A percentile compares a stretch with the other conserved stretches of the same genome.
Evolutionary conservation across 1,140 invertebrate species (phyloP).

Genomic region (Ctenoplectra terminalis): DNA sequence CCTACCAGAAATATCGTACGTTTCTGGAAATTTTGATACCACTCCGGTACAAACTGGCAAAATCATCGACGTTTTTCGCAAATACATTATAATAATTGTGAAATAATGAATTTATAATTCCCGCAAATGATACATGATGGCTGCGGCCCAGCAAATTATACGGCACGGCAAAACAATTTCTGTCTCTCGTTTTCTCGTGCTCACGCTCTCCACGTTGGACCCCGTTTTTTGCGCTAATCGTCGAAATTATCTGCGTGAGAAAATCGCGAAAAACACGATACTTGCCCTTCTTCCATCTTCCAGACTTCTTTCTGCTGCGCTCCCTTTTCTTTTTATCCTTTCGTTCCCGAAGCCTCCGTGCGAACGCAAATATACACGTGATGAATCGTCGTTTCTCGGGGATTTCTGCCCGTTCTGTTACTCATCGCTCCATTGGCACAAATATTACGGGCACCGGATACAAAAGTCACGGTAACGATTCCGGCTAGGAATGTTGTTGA

Average conservation of each 20-base stretch:
- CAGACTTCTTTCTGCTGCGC: conserved; percentile 34
- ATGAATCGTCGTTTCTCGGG: conserved; percentile 69
- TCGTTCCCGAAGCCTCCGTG: conserved; percentile 41
- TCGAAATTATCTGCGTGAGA: conserved; percentile 77
- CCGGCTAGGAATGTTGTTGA: conserved; percentile 56
- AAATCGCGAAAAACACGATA: conserved; percentile 73
- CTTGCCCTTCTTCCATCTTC: conserved; percentile 36
- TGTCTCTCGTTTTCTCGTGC: conserved; percentile 71
- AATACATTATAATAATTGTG: conserved; percentile 81
- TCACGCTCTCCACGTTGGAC: conserved; percentile 43
- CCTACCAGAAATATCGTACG: background rate
- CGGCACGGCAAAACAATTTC: conserved; percentile 77
- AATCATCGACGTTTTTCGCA: conserved; percentile 75
- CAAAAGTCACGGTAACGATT: conserved; percentile 62
- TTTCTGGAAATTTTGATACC: background rate
- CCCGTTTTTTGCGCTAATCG: conserved; percentile 70
- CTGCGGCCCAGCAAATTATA: conserved; percentile 78
- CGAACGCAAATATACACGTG: conserved; percentile 58
- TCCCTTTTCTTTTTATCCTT: conserved; percentile 45
- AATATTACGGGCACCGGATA: conserved; percentile 63
- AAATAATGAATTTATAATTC: conserved; percentile 82
- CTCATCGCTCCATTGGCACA: conserved; percentile 68
- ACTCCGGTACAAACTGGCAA: conserved; percentile 1
- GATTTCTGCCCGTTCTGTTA: conserved; percentile 64
- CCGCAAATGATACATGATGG: conserved; percentile 80